phyloP scores from a whole-genome alignment of 2,797 vertebrate species.

The Hydrocynus forskahlii region DNA sequence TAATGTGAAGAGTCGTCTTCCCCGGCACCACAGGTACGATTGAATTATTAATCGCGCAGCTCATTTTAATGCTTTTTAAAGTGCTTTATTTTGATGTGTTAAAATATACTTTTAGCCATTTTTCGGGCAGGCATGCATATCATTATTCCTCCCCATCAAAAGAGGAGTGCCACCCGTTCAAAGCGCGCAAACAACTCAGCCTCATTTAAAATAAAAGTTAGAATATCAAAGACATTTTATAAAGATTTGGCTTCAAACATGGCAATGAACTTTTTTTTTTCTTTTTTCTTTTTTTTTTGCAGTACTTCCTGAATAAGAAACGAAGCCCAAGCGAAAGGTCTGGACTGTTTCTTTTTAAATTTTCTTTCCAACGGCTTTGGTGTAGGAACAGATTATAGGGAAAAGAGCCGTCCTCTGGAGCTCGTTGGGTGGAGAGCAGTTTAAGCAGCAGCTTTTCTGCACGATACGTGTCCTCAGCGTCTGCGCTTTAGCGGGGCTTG shows the following conservation, averaged over 20 bases:
- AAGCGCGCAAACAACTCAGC: conserved; percentile 83
- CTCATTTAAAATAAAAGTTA: conserved; percentile 83
- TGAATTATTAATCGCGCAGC: conserved; percentile 85
- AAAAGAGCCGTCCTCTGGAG: conserved; percentile 5
- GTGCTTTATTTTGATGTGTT: conserved; percentile 87
- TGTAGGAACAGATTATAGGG: neutral
- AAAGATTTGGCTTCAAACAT: conserved; percentile 79
- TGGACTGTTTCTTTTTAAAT: conserved; percentile 69
- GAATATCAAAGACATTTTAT: conserved; percentile 79
- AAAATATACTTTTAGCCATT: conserved; percentile 86
- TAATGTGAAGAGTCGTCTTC: conserved; percentile 82
- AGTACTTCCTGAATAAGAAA: conserved; percentile 67
- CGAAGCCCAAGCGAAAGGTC: conserved; percentile 71
- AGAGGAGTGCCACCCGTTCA: conserved; percentile 78
- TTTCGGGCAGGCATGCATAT: conserved; percentile 83
- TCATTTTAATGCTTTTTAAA: conserved; percentile 87
- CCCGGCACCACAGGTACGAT: conserved; percentile 84
- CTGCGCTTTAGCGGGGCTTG: neutral
- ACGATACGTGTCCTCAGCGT: conserved; percentile 4
- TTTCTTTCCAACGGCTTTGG: neutral
- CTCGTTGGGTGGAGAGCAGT: conserved; percentile 14
- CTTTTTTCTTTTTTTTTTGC: neutral
- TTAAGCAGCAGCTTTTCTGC: conserved; percentile 17
- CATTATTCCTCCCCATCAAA: conserved; percentile 82
- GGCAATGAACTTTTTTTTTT: conserved; percentile 73